Evolutionary conservation across 2,113 vertebrate species (phyloP).

Genomic region (Mellivora capensis): DNA sequence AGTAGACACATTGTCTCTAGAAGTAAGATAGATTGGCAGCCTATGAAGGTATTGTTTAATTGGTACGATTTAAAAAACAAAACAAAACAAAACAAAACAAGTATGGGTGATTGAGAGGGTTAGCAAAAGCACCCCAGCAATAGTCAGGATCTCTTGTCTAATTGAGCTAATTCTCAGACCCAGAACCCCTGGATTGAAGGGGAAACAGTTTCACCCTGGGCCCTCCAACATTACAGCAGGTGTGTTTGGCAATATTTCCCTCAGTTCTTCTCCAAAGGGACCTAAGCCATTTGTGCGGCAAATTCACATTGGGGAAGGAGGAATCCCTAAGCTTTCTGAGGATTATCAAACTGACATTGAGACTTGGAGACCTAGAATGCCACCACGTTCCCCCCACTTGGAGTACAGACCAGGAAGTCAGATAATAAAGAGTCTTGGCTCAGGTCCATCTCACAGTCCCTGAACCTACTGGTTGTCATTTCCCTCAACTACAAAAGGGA

Average conservation of each 20-base stretch:
- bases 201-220: background rate
- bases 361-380: background rate
- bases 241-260: background rate
- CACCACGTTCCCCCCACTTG: background rate
- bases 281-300: background rate
- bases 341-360: background rate
- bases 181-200: background rate
- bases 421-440: background rate
- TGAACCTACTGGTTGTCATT: background rate
- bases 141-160: background rate
- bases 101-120: too few species aligned
- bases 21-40: background rate
- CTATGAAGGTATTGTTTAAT: fast-evolving
- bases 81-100: too few species aligned
- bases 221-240: fast-evolving
- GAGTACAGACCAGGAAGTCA: background rate
- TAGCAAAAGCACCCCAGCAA: background rate
- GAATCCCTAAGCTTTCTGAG: background rate
- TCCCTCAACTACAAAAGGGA: too few species aligned
- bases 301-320: background rate
- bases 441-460: background rate
- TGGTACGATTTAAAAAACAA: background rate
- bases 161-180: background rate
- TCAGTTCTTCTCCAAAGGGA: background rate
- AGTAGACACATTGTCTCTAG: background rate